phyloP scores from a whole-genome alignment of 2,113 vertebrate species.

The Mustela lutreola region DNA sequence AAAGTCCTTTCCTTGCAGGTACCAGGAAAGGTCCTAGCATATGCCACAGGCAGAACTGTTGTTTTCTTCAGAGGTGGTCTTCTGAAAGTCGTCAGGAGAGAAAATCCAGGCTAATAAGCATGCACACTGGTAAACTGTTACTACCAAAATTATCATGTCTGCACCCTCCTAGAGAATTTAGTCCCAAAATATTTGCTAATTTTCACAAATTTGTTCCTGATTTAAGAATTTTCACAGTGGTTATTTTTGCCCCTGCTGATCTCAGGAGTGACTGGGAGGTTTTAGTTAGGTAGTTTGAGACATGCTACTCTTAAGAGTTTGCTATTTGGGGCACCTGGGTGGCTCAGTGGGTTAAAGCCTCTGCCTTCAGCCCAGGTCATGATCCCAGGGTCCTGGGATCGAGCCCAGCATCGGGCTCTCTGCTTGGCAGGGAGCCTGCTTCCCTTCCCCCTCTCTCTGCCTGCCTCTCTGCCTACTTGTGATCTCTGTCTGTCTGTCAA shows the following conservation, averaged over 20 bases:
- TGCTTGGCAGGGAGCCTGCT: too few species aligned
- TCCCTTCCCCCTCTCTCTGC: too few species aligned
- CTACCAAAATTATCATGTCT: not conserved
- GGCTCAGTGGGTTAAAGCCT: too few species aligned
- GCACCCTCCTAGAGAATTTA: not conserved
- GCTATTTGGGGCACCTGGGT: not conserved
- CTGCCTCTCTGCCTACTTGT: too few species aligned
- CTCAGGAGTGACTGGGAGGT: not conserved
- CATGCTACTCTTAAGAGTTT: conserved; percentile 35
- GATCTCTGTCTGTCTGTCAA: too few species aligned
- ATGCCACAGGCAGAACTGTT: not conserved
- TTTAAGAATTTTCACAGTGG: conserved; percentile 15
- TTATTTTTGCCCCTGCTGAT: not conserved
- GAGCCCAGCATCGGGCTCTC: too few species aligned
- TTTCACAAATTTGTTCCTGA: conserved; percentile 49
- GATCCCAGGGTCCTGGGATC: too few species aligned
- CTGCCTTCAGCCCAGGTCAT: too few species aligned
- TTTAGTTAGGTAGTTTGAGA: conserved; percentile 26
- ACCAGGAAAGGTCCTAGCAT: not conserved
- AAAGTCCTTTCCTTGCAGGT: not conserved
- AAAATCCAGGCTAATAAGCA: not conserved
- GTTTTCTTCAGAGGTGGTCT: not conserved
- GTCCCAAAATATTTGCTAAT: conserved; percentile 62
- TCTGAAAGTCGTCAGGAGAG: not conserved
- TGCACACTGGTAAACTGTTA: not conserved